Conservation (phyloP, 2,113 vertebrate genomes). For the Pterocles orientalis region DNA sequence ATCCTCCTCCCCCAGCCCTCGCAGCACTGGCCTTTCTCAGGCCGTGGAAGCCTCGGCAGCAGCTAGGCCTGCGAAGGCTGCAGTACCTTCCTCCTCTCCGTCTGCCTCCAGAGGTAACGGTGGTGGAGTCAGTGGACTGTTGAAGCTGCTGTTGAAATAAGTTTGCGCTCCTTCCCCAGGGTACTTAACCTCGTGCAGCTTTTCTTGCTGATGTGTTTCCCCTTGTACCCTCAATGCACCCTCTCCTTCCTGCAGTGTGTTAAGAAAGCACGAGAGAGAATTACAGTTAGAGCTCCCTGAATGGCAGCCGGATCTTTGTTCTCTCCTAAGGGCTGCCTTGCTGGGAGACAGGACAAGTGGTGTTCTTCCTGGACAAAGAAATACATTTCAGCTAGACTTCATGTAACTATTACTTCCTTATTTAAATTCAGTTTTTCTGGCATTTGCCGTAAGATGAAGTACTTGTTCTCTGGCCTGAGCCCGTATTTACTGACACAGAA, state of each 20-base stretch:
- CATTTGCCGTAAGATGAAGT: rapidly evolving
- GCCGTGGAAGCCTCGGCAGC: rapidly evolving
- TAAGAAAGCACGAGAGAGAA: not conserved
- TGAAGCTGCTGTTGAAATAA: not conserved
- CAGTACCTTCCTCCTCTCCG: rapidly evolving
- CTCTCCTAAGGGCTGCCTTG: too few relatives aligned
- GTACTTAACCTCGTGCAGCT: not conserved
- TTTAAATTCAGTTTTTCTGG: not conserved
- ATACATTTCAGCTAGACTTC: not conserved
- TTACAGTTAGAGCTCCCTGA: not conserved
- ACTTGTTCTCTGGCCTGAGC: not conserved
- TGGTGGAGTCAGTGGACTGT: too few relatives aligned
- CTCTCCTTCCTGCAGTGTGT: not conserved
- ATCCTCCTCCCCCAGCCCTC: not conserved
- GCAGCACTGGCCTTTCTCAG: too few relatives aligned
- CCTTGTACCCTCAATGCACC: rapidly evolving
- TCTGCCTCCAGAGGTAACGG: not conserved
- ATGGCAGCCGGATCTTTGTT: not conserved
- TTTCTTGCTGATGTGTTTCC: rapidly evolving
- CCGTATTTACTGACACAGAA: not conserved
- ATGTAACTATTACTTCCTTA: not conserved
- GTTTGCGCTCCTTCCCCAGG: not conserved
- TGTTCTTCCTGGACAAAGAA: not conserved
- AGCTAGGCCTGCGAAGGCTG: not conserved
- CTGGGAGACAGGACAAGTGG: not conserved